Base-by-base conservation (phyloP, 2,888 invertebrate species). In the Brenthis hecate region DNA sequence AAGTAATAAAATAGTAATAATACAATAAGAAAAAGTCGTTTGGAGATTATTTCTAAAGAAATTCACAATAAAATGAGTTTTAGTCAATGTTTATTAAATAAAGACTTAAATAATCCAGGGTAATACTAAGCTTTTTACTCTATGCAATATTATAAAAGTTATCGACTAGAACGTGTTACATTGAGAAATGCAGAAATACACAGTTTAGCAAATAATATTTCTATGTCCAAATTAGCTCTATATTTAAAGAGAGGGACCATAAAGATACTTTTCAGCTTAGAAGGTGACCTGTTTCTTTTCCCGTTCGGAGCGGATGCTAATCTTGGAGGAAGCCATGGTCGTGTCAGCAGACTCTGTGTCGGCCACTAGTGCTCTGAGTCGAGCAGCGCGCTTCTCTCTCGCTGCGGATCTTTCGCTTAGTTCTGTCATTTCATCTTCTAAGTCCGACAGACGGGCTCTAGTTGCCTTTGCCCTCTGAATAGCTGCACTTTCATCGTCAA, bases 361-460 rank as follows among this genome's bases (percentile, higher is more conserved):
- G 63, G 94, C 95, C 19, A 96, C 94, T 36, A 96, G 84, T 0
- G 95, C 95, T 65, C 95, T 93, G 47, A 96, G 93, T 65, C 95
- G 94, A 0, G 96, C 96, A 2, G 95, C 94, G 57, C 96, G 94
- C 70, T 95, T 94, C 80, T 96, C 96, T 73, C 96, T 94, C 23
- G 94, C 94, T 0, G 95, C 95, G 77, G 94, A 94, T 78, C 95
- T 94, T 79, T 96, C 96, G 19, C 92, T 94, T 70, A 96, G 86
- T 75, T 95, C 95, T 55, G 95, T 94, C 95, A 96, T 96, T 85
- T 97, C 96, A 62, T 94, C 94, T 79, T 96, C 96, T 56, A 97
- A 88, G 78, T 96, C 96, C 51, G 93, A 93, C 19, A 96, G 88
- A 60, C 96, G 94, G 13, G 95, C 95, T 73, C 95, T 94, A 2